Conservation (phyloP, 2,888 invertebrate genomes). For the Tyria jacobaeae region DNA sequence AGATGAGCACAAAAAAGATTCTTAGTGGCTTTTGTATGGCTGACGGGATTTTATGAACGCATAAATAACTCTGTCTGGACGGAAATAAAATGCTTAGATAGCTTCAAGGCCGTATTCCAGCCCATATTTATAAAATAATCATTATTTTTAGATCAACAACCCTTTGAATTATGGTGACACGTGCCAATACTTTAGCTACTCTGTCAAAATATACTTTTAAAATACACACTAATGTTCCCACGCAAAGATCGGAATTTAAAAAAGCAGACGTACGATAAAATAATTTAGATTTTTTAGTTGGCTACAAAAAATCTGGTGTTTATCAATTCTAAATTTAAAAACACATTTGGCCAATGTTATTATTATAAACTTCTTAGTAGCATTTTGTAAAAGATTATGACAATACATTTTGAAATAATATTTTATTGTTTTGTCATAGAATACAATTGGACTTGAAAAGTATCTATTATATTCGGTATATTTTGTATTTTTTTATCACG, state of each 20-base stretch:
- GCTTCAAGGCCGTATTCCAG: constrained; percentile 33
- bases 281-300: background rate
- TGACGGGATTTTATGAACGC: constrained; percentile 18
- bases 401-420: too few species aligned
- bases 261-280: background rate
- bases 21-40: constrained; percentile 20
- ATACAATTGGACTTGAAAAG: too few species aligned
- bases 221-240: background rate
- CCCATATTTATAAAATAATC: constrained; percentile 23
- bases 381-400: too few species aligned
- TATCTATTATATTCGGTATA: too few species aligned
- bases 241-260: background rate
- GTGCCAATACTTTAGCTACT: background rate
- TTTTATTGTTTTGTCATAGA: too few species aligned
- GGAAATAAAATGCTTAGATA: constrained; percentile 36
- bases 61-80: constrained; percentile 27
- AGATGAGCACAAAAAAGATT: constrained; percentile 34
- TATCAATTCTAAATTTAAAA: background rate
- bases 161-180: background rate
- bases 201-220: background rate
- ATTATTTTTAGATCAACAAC: constrained; percentile 20
- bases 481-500: too few species aligned
- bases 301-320: background rate
- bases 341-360: too few species aligned
- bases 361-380: too few species aligned